Evolutionary conservation across 30 jellyfish, hydroid and myxozoan genomes (phyloP).

Genomic region (Hydractinia echinata): DNA sequence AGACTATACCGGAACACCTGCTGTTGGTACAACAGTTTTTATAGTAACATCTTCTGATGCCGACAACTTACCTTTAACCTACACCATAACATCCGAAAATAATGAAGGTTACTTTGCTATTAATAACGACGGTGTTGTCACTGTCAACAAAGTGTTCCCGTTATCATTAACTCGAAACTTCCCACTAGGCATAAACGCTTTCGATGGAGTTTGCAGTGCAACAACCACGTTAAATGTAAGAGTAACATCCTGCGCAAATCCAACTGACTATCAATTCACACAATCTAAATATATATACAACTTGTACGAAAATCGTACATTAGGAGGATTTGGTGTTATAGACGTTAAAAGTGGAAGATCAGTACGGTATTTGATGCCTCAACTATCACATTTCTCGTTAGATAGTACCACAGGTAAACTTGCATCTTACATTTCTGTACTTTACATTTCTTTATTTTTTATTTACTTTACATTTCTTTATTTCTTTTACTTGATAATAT

Average conservation of each 20-base stretch:
- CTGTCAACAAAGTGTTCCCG: conserved; percentile 42
- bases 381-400: background rate
- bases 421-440: no score
- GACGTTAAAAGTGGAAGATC: background rate
- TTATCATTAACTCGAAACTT: conserved; percentile 16
- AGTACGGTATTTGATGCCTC: background rate
- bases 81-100: conserved; percentile 58
- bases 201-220: conserved; percentile 55
- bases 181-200: conserved; percentile 31
- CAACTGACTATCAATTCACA: background rate
- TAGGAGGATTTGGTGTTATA: background rate
- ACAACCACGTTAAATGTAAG: background rate
- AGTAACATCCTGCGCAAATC: conserved; percentile 16
- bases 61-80: conserved; percentile 54
- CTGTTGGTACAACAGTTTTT: conserved; percentile 32
- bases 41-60: conserved; percentile 38
- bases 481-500: background rate
- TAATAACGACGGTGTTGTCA: conserved; percentile 57
- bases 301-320: conserved; percentile 40
- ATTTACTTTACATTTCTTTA: no score
- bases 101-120: conserved; percentile 49
- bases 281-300: conserved; percentile 40
- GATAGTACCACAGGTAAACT: background rate
- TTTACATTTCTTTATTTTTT: no score
- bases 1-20: background rate